Evolutionary conservation across 2,797 vertebrate species (phyloP), one percentile per base, ranked within the genome.

Genomic region (Odontamblyopus rebecca): DNA sequence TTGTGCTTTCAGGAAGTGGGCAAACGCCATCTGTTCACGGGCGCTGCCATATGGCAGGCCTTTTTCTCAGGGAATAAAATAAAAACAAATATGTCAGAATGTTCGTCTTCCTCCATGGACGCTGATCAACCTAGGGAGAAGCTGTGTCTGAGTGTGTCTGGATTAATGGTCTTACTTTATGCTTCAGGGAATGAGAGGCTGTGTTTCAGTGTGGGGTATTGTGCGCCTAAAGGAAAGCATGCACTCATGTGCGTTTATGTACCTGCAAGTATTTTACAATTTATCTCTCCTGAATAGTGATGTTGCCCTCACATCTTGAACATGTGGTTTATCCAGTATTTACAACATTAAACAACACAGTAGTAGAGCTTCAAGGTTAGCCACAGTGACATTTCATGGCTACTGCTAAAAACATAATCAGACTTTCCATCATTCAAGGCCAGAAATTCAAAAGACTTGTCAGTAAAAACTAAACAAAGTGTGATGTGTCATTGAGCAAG

Each of bases 51-150:
- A 96, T 96, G 95, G 93, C 86, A 75, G 90, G 90, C 89, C 92
- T 95, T 95, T 95, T 93, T 94, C 91, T 88, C 78, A 75, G 92
- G 91, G 92, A 94, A 94, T 89, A 92, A 93, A 94, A 94, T 93
- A 94, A 93, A 94, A 95, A 95, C 93, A 94, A 95, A 96, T 94
- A 95, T 95, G 93, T 96, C 94, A 95, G 90, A 95, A 94, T 94
- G 90, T 88, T 91, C 90, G 84, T 92, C 91, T 93, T 94, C 92
- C 94, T 93, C 89, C 91, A 92, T 78, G 93, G 93, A 93, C 89
- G 85, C 90, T 93, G 92, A 94, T 93, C 93, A 93, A 94, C 90
- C 89, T 86, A 82, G 92, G 91, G 93, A 91, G 91, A 91, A 92
- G 88, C 88, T 92, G 92, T 84, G 93, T 91, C 86, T 91, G 85